These are phyloP conservation scores for Suricata suricatta DNA, from an alignment of 2,113 vertebrate species.

Conservation along the genomic window DNA sequence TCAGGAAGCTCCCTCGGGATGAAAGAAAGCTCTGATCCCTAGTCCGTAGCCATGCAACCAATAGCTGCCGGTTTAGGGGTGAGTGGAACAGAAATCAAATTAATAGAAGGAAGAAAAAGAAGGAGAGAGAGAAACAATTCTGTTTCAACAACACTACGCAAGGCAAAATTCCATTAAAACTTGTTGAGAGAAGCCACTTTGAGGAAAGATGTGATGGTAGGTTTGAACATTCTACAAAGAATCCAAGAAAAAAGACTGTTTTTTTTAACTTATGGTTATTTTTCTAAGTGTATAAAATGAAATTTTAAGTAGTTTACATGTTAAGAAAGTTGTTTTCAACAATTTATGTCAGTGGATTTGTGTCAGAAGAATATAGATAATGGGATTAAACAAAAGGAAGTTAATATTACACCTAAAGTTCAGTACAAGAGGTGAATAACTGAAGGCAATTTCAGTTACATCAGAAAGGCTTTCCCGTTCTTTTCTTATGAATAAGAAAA, in stretches of 20 bases:
- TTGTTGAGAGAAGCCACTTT: neutral
- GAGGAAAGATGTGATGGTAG: neutral
- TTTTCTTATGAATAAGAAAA: neutral
- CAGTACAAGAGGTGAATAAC: neutral
- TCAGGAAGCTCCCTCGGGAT: neutral
- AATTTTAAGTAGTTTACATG: neutral
- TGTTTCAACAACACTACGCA: neutral
- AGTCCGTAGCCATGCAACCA: neutral
- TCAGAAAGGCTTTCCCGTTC: neutral
- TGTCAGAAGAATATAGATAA: neutral
- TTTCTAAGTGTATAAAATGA: constrained; percentile 11
- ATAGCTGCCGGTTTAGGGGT: neutral
- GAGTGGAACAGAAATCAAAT: neutral
- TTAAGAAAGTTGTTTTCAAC: neutral
- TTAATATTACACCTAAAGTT: neutral
- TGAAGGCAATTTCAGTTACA: neutral
- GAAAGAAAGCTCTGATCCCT: neutral
- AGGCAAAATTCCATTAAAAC: neutral
- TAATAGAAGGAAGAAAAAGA: neutral
- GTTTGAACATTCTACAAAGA: neutral
- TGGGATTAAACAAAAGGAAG: neutral
- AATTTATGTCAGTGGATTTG: neutral
- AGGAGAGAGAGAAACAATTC: neutral
- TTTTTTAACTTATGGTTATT: neutral
- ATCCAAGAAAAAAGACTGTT: neutral